A percentile compares a stretch with the other conserved stretches of the same genome.
Conservation (phyloP, 2,888 invertebrate species). For the Trissoscelio sp. region DNA sequence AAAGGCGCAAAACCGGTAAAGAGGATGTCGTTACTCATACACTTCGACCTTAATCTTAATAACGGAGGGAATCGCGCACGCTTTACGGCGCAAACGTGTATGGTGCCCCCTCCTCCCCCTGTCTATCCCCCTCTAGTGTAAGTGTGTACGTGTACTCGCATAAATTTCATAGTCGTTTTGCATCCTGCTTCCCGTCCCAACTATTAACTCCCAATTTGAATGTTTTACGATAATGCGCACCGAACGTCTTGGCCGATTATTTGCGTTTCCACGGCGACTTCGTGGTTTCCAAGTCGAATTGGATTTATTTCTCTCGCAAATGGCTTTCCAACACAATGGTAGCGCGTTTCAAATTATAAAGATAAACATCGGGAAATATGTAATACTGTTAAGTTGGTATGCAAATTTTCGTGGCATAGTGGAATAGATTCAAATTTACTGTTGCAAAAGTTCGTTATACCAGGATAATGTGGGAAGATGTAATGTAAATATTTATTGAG, state of each 20-base stretch:
- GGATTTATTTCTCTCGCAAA: neutral
- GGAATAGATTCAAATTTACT: no score
- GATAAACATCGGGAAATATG: neutral
- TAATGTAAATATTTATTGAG: no score
- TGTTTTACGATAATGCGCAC: conserved; percentile 56
- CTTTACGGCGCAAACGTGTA: conserved; percentile 33
- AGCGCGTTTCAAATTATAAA: neutral
- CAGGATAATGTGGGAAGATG: no score
- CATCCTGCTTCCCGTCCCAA: conserved; percentile 40
- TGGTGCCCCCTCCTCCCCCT: no score
- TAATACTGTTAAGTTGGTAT: no score
- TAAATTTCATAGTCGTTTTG: conserved; percentile 39
- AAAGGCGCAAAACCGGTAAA: conserved; percentile 66
- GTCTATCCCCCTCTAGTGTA: no score
- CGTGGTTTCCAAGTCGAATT: neutral
- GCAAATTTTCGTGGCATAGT: no score
- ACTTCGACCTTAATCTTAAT: conserved; percentile 77
- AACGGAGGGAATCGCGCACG: conserved; percentile 66
- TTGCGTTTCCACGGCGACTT: conserved; percentile 3
- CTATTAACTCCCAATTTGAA: conserved; percentile 59
- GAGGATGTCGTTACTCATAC: conserved; percentile 79
- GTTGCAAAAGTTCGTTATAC: no score
- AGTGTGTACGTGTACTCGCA: conserved; percentile 17
- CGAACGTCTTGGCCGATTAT: conserved; percentile 34
- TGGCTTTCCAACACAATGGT: neutral